Conservation (phyloP, 2,113 vertebrate species). For the Strigops habroptila region DNA sequence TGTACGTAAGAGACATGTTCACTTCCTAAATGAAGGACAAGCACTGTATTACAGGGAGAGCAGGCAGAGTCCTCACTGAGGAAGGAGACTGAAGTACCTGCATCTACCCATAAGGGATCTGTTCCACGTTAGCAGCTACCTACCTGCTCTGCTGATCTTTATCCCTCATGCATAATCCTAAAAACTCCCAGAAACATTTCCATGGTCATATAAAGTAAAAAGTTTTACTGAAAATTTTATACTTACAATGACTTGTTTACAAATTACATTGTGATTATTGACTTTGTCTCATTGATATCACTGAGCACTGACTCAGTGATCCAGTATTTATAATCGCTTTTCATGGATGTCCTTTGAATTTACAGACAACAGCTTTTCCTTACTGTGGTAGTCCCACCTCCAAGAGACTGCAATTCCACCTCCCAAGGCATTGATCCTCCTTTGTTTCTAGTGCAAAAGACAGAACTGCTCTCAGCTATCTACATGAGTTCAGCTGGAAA, state of each 20-base stretch:
- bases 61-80: background rate
- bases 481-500: background rate
- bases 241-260: background rate
- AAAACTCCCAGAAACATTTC: background rate
- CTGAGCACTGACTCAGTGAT: background rate
- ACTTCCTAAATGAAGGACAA: background rate
- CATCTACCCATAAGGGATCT: background rate
- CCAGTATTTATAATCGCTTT: background rate
- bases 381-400: background rate
- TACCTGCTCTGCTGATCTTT: background rate
- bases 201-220: background rate
- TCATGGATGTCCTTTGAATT: background rate
- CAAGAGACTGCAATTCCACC: background rate
- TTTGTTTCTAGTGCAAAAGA: background rate
- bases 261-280: background rate
- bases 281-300: background rate
- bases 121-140: background rate
- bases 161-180: background rate
- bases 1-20: fast-evolving
- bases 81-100: background rate
- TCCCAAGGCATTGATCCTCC: background rate
- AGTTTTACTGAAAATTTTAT: background rate
- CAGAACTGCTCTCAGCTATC: background rate
- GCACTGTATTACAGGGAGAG: background rate
- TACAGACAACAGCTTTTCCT: background rate